Conservation (phyloP, 2,797 vertebrate species). For the Gymnothorax javanicus region DNA sequence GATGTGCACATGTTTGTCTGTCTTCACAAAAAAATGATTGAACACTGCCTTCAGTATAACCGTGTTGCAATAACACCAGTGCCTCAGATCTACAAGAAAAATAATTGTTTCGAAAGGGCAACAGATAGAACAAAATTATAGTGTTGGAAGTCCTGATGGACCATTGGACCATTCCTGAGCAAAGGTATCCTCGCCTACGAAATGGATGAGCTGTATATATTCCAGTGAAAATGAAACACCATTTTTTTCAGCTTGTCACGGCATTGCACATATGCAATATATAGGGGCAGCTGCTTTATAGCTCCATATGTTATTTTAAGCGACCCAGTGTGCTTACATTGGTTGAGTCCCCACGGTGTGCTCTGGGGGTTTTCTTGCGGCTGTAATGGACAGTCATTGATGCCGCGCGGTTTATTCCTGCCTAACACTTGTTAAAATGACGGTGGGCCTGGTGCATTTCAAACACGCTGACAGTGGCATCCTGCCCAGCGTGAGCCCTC, state of each 20-base stretch:
- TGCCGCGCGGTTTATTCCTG: neutral
- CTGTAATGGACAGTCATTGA: neutral
- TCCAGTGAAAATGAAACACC: neutral
- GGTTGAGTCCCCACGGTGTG: neutral
- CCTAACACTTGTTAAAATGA: constrained; percentile 37
- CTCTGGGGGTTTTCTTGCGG: neutral
- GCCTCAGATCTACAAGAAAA: neutral
- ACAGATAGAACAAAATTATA: neutral
- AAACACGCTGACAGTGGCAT: constrained; percentile 38
- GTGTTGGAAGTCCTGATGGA: neutral
- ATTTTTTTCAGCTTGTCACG: neutral
- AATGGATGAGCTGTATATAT: neutral
- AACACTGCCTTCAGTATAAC: neutral
- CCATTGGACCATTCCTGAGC: neutral
- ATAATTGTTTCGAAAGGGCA: neutral
- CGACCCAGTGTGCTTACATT: neutral
- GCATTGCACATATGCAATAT: neutral
- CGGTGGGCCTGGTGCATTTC: constrained; percentile 36
- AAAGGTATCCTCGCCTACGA: neutral
- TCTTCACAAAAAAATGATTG: neutral
- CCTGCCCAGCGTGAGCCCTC: constrained; percentile 42
- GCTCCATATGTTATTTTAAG: neutral
- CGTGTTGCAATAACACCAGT: neutral
- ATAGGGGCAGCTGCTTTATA: neutral
- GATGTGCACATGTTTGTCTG: neutral